Conservation (phyloP, 2,797 vertebrate genomes). For the Perodicticus potto region DNA sequence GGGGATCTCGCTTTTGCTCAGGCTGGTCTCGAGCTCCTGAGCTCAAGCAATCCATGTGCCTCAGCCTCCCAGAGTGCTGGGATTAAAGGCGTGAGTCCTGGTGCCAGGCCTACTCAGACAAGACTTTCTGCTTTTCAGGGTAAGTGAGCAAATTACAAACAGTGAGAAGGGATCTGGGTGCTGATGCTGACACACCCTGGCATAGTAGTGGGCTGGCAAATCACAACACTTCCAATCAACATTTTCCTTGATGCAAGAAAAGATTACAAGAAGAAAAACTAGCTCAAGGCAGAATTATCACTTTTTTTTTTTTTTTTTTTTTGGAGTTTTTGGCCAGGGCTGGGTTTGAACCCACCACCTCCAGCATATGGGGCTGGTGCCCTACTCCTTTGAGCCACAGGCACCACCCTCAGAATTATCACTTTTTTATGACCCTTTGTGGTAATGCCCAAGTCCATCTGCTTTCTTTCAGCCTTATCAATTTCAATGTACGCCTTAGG, state of each 20-base stretch:
- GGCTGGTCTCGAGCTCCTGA: no score
- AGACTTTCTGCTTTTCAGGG: neutral
- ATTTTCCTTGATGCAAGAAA: neutral
- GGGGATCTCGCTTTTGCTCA: no score
- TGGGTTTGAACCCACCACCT: no score
- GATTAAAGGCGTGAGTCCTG: no score
- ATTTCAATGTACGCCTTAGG: neutral
- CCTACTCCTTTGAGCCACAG: no score
- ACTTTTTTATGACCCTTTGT: neutral
- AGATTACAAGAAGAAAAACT: neutral
- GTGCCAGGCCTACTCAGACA: neutral
- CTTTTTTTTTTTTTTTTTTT: no score
- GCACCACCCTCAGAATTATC: neutral
- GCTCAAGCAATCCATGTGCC: no score
- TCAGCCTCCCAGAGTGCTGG: no score
- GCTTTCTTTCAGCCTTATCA: neutral
- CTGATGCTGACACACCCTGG: neutral
- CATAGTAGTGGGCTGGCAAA: neutral
- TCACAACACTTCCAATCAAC: neutral
- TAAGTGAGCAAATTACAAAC: neutral
- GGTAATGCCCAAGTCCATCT: neutral
- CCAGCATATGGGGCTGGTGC: no score
- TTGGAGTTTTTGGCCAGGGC: no score
- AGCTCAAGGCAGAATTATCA: neutral
- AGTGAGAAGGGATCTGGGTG: neutral